Conservation (phyloP, 2,797 vertebrate genomes). For the Sandelia bainsii region DNA sequence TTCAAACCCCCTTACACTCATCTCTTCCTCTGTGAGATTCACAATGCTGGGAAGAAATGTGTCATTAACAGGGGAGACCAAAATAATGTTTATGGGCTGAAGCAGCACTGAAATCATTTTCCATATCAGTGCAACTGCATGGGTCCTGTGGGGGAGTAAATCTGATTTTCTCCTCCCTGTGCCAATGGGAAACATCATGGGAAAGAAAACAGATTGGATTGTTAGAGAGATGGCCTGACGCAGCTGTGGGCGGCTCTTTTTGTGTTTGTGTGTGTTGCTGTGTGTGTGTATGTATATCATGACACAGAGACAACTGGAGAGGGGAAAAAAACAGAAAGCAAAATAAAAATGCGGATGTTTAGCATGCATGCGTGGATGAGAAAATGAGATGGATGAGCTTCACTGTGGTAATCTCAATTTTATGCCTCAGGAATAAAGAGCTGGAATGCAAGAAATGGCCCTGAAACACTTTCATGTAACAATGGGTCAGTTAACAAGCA, state of each 20-base stretch:
- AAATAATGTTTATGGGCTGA: conserved; percentile 86
- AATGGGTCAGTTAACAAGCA: conserved; percentile 76
- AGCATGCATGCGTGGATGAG: conserved; percentile 36
- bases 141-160: conserved; percentile 85
- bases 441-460: conserved; percentile 47
- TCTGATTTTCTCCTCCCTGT: conserved; percentile 83
- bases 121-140: conserved; percentile 86
- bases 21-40: conserved; percentile 76
- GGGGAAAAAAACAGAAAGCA: conserved; percentile 30
- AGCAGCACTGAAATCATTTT: conserved; percentile 85
- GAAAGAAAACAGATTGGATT: conserved; percentile 87
- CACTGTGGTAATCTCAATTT: conserved; percentile 72
- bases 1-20: conserved; percentile 57
- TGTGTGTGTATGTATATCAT: conserved; percentile 26
- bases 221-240: conserved; percentile 81
- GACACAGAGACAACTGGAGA: conserved; percentile 40
- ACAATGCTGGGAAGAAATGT: conserved; percentile 85
- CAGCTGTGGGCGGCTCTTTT: conserved; percentile 84
- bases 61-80: conserved; percentile 83
- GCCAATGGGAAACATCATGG: conserved; percentile 87
- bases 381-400: conserved; percentile 70
- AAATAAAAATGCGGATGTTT: conserved; percentile 59
- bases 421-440: conserved; percentile 68
- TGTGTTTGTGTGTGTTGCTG: conserved; percentile 66
- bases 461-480: conserved; percentile 58